These are phyloP conservation scores for Sinocyclocheilus anshuiensis DNA, from an alignment of 2,113 vertebrate species.

Conservation along the genomic window DNA sequence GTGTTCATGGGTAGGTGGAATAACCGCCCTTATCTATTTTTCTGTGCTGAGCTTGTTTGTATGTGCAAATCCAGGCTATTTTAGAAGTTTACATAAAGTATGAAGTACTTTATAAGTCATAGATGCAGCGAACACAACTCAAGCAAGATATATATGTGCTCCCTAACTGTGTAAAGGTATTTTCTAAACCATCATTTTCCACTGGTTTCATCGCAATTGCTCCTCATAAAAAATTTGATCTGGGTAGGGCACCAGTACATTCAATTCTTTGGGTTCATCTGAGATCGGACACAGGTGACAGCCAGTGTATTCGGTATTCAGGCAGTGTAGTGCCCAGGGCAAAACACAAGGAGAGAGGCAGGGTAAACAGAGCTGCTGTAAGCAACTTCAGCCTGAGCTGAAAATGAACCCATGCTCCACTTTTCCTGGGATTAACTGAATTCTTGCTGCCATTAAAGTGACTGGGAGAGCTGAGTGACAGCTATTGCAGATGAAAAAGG, in stretches of 20 bases:
- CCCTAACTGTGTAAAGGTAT: background rate
- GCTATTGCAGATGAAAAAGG: constrained; percentile 61
- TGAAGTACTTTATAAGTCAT: background rate
- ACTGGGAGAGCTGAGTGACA: constrained; percentile 57
- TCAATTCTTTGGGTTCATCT: constrained; percentile 53
- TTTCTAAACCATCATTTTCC: background rate
- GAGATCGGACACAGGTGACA: constrained; percentile 22
- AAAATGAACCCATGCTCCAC: constrained; percentile 55
- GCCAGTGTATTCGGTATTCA: constrained; percentile 45
- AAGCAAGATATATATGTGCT: background rate
- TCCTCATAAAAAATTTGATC: background rate
- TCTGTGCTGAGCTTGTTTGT: background rate
- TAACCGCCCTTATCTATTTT: constrained; percentile 1
- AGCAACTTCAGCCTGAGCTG: constrained; percentile 33
- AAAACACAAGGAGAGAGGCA: constrained; percentile 33
- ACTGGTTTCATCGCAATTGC: background rate
- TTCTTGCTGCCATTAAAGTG: constrained; percentile 61
- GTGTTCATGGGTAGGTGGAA: constrained; percentile 31
- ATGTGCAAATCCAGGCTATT: background rate
- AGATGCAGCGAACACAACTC: background rate
- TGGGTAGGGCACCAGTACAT: constrained; percentile 28
- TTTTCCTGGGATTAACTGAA: constrained; percentile 60
- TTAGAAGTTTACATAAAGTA: constrained; percentile 10
- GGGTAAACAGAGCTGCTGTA: constrained; percentile 54
- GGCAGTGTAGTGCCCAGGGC: constrained; percentile 16